Evolutionary conservation across 2,113 vertebrate genomes (phyloP).

Genomic region (Sisor rabdophorus): DNA sequence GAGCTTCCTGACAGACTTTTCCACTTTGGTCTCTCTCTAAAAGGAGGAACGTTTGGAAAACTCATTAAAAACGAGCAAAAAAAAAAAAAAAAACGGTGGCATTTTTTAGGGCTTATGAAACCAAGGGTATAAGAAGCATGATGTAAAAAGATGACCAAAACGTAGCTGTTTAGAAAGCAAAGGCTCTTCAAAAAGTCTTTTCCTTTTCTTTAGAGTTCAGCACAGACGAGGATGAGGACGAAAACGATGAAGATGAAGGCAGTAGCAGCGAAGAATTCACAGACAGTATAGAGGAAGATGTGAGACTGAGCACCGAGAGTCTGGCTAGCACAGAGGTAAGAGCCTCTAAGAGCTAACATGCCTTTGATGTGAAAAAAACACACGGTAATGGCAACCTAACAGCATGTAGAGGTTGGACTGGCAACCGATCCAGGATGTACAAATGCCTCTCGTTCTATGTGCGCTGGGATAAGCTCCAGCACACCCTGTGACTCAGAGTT

Average conservation of each 20-base stretch:
- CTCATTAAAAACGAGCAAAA: not conserved
- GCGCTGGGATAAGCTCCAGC: too few species aligned
- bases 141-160: not conserved
- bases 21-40: not conserved
- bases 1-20: constrained; percentile 16
- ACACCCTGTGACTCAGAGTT: too few species aligned
- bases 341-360: not conserved
- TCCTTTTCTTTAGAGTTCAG: constrained; percentile 71
- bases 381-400: not conserved
- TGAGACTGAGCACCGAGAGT: constrained; percentile 58
- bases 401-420: not conserved
- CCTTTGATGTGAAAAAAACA: not conserved
- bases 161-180: not conserved
- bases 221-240: constrained; percentile 63
- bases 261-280: constrained; percentile 75
- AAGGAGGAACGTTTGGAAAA: not conserved
- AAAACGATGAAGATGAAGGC: constrained; percentile 59
- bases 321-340: constrained; percentile 64
- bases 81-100: too few species aligned
- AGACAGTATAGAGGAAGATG: constrained; percentile 77
- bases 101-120: too few species aligned
- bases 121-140: too few species aligned
- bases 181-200: constrained; percentile 28
- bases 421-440: too few species aligned
- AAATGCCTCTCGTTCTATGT: too few species aligned